Evolutionary conservation across 1,140 invertebrate genomes (phyloP).

Genomic region (Brachionus sp.): DNA sequence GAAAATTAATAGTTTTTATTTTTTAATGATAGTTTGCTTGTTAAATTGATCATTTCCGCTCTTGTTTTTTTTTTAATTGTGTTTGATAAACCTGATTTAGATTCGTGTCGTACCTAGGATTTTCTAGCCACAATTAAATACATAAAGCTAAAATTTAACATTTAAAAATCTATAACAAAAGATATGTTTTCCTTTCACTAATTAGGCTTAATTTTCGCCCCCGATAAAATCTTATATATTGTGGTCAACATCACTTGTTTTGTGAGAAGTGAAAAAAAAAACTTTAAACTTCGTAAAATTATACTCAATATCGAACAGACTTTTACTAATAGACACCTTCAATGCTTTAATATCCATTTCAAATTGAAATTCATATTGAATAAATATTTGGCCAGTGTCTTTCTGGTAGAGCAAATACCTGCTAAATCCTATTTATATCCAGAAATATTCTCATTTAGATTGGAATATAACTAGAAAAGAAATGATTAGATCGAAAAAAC

Average conservation of each 20-base stretch:
- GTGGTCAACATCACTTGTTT: not conserved
- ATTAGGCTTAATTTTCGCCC: conserved; percentile 13
- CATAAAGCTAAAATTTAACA: not conserved
- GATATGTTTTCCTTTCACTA: conserved; percentile 20
- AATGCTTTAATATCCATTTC: conserved; percentile 4
- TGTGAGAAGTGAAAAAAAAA: not conserved
- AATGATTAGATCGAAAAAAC: not conserved
- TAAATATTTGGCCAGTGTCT: not conserved
- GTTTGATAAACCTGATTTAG: not conserved
- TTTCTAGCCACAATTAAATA: not conserved
- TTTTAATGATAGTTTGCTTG: not conserved
- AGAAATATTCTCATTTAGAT: not conserved
- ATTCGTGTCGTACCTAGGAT: conserved; percentile 9
- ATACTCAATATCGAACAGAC: not conserved
- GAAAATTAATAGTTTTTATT: not conserved
- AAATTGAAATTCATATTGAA: not conserved
- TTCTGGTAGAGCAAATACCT: conserved; percentile 6
- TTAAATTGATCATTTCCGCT: conserved; percentile 14
- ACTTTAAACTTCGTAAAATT: not conserved
- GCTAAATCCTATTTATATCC: not conserved
- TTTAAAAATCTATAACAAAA: not conserved
- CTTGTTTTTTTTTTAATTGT: not conserved
- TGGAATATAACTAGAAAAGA: not conserved
- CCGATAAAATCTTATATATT: conserved; percentile 1
- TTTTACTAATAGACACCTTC: not conserved